Evolutionary conservation across 1,140 invertebrate species (phyloP).

Genomic region (Oncopodura yosiiana): DNA sequence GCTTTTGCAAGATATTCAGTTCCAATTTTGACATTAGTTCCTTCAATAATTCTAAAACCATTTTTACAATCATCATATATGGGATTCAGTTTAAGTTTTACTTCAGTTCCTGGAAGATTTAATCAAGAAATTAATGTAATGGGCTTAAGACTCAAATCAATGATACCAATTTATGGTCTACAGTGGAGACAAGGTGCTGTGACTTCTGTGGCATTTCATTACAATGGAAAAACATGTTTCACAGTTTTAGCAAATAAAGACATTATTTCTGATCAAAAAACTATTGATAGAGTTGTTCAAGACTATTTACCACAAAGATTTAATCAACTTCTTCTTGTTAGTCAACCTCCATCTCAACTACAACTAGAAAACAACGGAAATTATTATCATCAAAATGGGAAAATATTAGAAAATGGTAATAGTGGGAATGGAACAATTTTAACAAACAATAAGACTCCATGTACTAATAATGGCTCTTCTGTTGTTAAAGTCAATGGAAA

Average conservation of each 20-base stretch:
- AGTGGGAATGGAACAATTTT: too few relatives aligned
- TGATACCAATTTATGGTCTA: conserved; percentile 7
- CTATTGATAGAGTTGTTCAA: conserved; percentile 8
- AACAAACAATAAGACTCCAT: too few relatives aligned
- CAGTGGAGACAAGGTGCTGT: conserved; percentile 9
- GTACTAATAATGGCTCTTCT: too few relatives aligned
- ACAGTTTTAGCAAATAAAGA: conserved; percentile 4
- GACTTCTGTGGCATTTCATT: conserved; percentile 3
- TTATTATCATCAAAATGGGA: too few relatives aligned
- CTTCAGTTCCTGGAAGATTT: conserved; percentile 5
- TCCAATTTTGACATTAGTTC: conserved; percentile 5
- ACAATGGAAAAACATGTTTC: conserved; percentile 7
- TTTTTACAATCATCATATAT: background rate
- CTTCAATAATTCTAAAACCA: background rate
- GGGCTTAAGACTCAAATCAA: conserved; percentile 6
- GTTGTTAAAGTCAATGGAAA: too few relatives aligned
- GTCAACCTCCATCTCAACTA: too few relatives aligned
- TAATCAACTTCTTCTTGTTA: background rate
- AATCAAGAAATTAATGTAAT: conserved; percentile 2
- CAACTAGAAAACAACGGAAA: too few relatives aligned
- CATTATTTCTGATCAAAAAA: conserved; percentile 6
- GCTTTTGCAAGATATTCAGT: conserved; percentile 1
- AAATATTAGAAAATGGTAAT: too few relatives aligned
- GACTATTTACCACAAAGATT: background rate
- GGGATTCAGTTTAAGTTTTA: conserved; percentile 12